These are phyloP conservation scores for Festucalex cinctus DNA, from an alignment of 2,113 vertebrate species.

Conservation along the genomic window DNA sequence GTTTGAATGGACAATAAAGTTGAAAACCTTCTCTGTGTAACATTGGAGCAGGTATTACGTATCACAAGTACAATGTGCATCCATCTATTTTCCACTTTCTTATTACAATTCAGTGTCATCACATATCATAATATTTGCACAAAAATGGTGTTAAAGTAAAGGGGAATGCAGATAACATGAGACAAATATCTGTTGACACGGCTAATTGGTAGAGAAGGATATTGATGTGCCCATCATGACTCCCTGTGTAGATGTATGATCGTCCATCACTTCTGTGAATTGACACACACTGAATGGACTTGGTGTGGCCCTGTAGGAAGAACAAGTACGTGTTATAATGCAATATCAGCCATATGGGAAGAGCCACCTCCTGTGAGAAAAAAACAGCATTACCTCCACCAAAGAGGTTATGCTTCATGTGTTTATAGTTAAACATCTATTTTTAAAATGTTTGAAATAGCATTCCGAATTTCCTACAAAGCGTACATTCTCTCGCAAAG, in stretches of 20 bases:
- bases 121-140: neutral
- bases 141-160: neutral
- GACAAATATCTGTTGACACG: neutral
- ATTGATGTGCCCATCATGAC: conserved; percentile 97
- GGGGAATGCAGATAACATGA: neutral
- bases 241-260: conserved; percentile 88
- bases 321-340: neutral
- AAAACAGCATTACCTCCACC: neutral
- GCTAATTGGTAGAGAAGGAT: conserved; percentile 76
- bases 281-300: conserved; percentile 91
- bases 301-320: conserved; percentile 86
- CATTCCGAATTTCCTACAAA: neutral
- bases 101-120: neutral
- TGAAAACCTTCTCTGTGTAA: too few species aligned
- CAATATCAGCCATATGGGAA: neutral
- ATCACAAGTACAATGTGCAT: neutral
- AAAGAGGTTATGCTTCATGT: neutral
- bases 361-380: neutral
- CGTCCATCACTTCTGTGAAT: conserved; percentile 81
- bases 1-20: too few species aligned
- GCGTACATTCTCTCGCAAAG: too few species aligned
- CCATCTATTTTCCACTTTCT: neutral
- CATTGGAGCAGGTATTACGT: neutral
- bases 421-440: neutral
- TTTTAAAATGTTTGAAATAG: neutral